Conservation (phyloP, 2,888 invertebrate genomes). For the Lottia gigantea region DNA sequence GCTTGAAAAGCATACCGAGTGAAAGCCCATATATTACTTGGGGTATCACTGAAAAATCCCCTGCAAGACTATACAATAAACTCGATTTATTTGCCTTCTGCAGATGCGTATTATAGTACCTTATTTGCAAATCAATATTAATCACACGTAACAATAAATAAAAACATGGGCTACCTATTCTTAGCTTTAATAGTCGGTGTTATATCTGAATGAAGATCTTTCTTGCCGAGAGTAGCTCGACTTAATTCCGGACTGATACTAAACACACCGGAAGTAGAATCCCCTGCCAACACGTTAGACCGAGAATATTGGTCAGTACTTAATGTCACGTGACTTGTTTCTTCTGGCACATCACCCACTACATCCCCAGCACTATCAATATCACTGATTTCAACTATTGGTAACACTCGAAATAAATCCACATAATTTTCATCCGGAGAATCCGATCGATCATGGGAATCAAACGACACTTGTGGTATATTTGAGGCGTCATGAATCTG, state of each 20-base stretch:
- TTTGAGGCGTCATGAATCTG: background rate
- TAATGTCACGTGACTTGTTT: conserved; percentile 12
- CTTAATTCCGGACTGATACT: conserved; percentile 12
- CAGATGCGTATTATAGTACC: too few species aligned
- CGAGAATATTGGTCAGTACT: conserved; percentile 14
- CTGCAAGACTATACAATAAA: too few species aligned
- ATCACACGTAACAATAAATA: too few species aligned
- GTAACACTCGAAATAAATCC: conserved; percentile 21
- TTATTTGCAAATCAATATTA: too few species aligned
- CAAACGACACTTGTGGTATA: background rate
- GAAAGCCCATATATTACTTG: too few species aligned
- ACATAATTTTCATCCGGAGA: conserved; percentile 24
- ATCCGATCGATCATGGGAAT: background rate
- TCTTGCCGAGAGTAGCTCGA: background rate
- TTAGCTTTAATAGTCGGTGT: conserved; percentile 14
- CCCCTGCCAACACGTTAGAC: conserved; percentile 7
- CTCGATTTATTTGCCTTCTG: too few species aligned
- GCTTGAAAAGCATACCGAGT: too few species aligned
- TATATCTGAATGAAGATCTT: conserved; percentile 19
- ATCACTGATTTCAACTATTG: conserved; percentile 10
- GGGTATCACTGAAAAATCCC: too few species aligned
- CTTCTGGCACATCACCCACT: conserved; percentile 6
- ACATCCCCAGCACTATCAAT: conserved; percentile 17
- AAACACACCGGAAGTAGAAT: conserved; percentile 15
- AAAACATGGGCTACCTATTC: too few species aligned